These are phyloP conservation scores for Drosophila sordidula DNA, from an alignment of 2,888 invertebrate species.

Conservation along the genomic window DNA sequence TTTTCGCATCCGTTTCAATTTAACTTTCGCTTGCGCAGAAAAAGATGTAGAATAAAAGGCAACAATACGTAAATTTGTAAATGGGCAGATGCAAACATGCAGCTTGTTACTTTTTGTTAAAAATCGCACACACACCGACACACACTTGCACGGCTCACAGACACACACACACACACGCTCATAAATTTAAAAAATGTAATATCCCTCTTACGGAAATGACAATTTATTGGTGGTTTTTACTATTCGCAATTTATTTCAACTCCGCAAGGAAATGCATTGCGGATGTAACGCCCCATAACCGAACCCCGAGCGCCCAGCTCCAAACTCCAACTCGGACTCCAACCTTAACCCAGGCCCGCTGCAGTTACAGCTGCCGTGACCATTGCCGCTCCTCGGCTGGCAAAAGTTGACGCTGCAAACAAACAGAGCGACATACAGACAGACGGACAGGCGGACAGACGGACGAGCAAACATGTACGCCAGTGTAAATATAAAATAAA, in stretches of 20 bases:
- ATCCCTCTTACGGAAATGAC: slow-evolving; percentile 82
- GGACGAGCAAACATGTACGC: slow-evolving; percentile 58
- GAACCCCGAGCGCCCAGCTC: background rate
- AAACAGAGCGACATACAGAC: slow-evolving; percentile 47
- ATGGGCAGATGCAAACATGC: slow-evolving; percentile 46
- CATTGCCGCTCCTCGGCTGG: slow-evolving; percentile 39
- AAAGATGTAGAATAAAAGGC: slow-evolving; percentile 4
- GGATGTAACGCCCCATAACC: slow-evolving; percentile 70
- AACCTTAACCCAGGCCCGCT: background rate
- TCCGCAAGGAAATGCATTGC: slow-evolving; percentile 81
- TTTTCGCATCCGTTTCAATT: slow-evolving; percentile 70
- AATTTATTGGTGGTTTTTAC: slow-evolving; percentile 81
- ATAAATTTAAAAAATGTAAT: slow-evolving; percentile 81
- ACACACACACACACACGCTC: slow-evolving; percentile 48
- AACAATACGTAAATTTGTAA: slow-evolving; percentile 38
- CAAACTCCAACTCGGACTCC: slow-evolving; percentile 8
- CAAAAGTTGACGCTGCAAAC: slow-evolving; percentile 70
- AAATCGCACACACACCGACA: slow-evolving; percentile 22
- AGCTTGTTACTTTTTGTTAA: slow-evolving; percentile 52
- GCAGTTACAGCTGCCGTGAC: slow-evolving; percentile 28
- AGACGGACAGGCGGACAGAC: slow-evolving; percentile 28
- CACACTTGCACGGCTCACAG: background rate
- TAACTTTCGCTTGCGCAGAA: slow-evolving; percentile 55
- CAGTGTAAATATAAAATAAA: slow-evolving; percentile 78
- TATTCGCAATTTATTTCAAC: slow-evolving; percentile 80